These are phyloP conservation scores for Cerastis rubricosa DNA, from an alignment of 2,888 invertebrate species.

Conservation along the genomic window DNA sequence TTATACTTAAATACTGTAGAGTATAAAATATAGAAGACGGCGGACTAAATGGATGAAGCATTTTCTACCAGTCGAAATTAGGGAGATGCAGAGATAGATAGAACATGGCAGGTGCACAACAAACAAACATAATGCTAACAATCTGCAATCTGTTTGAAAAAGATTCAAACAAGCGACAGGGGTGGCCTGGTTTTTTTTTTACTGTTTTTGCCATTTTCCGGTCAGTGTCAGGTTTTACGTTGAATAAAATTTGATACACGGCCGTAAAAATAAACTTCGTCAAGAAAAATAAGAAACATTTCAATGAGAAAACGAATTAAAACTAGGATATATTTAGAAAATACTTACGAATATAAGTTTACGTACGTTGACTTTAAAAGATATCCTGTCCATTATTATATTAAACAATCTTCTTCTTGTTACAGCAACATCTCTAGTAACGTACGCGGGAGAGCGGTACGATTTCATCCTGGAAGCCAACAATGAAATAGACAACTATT, in stretches of 20 bases:
- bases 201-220: too few species aligned
- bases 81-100: too few species aligned
- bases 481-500: slow-evolving; percentile 93
- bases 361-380: background rate
- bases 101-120: too few species aligned
- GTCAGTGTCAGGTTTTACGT: too few species aligned
- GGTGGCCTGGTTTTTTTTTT: too few species aligned
- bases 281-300: background rate
- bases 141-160: too few species aligned
- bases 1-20: background rate
- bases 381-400: too few species aligned
- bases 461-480: slow-evolving; percentile 95
- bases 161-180: too few species aligned
- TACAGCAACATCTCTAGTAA: slow-evolving; percentile 91
- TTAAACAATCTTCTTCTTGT: slow-evolving; percentile 58
- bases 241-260: too few species aligned
- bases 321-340: background rate
- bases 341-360: background rate
- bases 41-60: background rate
- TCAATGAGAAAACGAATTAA: background rate
- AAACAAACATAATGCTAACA: too few species aligned
- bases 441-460: slow-evolving; percentile 97
- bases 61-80: background rate
- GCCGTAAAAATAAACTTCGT: too few species aligned
- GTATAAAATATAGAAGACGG: background rate